Evolutionary conservation across 2,797 vertebrate genomes (phyloP), one percentile per base, ranked within the genome.

Genomic region (Takifugu ocellatus): DNA sequence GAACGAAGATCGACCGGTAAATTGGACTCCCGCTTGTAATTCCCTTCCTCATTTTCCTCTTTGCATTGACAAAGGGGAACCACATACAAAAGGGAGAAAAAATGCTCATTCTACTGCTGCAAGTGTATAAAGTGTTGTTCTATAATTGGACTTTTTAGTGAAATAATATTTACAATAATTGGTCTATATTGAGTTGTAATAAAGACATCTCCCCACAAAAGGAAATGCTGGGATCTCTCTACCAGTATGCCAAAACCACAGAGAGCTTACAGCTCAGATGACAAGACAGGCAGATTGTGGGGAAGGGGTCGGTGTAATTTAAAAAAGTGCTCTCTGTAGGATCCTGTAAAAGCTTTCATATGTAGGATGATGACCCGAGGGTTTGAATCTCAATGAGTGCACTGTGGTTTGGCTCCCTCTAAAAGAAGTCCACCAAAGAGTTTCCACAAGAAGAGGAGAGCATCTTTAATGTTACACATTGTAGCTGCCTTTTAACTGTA

Each of bases 121-220:
- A 39, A 39, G 14, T 39, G 8, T 39, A 39, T 39, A 14, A 14
- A 5, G 9, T 33, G 36, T 1, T 5, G 21, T 33, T 33, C 9
- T 39, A 14, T 14, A 14, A 62, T 58, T 45, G 67, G 53, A 66
- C 56, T 60, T 31, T 81, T 79, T 73, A 77, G 63, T 76, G 70
- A 85, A 85, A 88, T 74, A 65, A 81, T 88, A 78, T 88, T 89
- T 77, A 78, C 63, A 58, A 78, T 88, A 85, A 90, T 86, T 83
- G 74, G 70, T 70, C 72, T 59, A 75, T 55, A 69, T 71, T 59
- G 64, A 57, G 51, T 61, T 74, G 77, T 72, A 81, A 81, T 66
- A 79, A 72, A 14, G 63, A 26, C 33, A 43, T 70, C 70, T 81
- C 54, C 74, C 83, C 84, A 61, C 79, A 85, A 83, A 80, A 87